phyloP scores from a whole-genome alignment of 1,140 invertebrate species.

The Zophobas morio region DNA sequence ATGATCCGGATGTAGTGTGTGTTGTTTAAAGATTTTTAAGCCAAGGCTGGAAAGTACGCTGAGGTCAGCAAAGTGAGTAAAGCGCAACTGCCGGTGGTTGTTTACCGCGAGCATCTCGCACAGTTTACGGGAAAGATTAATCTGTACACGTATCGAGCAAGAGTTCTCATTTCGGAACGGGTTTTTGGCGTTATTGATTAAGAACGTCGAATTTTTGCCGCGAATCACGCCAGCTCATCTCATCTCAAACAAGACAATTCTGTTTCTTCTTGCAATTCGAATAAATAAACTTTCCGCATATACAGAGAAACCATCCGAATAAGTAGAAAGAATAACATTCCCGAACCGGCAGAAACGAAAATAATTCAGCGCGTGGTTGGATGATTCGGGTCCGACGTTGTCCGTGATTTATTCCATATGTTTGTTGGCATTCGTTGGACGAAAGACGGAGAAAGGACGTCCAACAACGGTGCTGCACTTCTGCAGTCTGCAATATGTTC shows the following conservation, averaged over 20 bases:
- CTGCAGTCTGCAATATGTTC: constrained; percentile 55
- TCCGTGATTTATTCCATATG: constrained; percentile 51
- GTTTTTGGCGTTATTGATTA: constrained; percentile 28
- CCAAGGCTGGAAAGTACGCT: too few relatives aligned
- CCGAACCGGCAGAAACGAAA: constrained; percentile 25
- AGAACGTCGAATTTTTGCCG: constrained; percentile 15
- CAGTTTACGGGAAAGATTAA: not conserved
- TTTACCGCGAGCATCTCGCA: too few relatives aligned
- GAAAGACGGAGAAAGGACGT: constrained; percentile 44
- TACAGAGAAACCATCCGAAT: constrained; percentile 41
- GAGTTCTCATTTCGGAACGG: constrained; percentile 6
- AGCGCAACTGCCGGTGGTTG: too few relatives aligned
- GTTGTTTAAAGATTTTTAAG: too few relatives aligned
- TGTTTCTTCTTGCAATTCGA: constrained; percentile 35
- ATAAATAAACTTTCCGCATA: constrained; percentile 42
- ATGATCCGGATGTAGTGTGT: too few relatives aligned
- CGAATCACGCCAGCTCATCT: constrained; percentile 29
- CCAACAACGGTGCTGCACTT: constrained; percentile 35
- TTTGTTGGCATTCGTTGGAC: constrained; percentile 49
- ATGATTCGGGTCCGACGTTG: constrained; percentile 35
- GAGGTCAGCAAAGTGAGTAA: too few relatives aligned
- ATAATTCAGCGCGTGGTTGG: constrained; percentile 37
- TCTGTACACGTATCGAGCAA: constrained; percentile 2
- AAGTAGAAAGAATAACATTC: constrained; percentile 42
- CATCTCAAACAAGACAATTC: constrained; percentile 33